Evolutionary conservation across 2,113 vertebrate genomes (phyloP).

Genomic region (Bagarius yarrelli): DNA sequence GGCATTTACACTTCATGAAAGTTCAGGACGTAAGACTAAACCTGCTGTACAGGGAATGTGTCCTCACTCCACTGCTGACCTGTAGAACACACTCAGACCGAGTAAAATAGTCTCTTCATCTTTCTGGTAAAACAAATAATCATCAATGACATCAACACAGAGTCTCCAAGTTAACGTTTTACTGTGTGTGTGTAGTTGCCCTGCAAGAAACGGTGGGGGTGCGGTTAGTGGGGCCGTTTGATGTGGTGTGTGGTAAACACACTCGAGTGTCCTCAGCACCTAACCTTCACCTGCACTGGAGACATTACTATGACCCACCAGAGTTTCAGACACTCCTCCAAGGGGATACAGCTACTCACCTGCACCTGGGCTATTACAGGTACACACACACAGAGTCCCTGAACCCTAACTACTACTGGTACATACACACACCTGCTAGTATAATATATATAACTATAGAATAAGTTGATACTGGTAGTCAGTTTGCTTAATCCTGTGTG

Average conservation of each 20-base stretch:
- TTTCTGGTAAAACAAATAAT: too few species aligned
- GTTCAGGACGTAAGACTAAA: too few species aligned
- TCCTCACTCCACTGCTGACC: too few species aligned
- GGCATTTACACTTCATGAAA: too few species aligned
- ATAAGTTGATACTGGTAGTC: neutral
- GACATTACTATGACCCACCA: slow-evolving; percentile 94
- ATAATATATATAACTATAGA: neutral
- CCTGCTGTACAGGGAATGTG: too few species aligned
- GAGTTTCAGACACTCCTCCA: slow-evolving; percentile 91
- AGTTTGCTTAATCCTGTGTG: neutral
- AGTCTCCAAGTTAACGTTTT: neutral
- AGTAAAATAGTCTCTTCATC: too few species aligned
- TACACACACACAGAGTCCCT: slow-evolving; percentile 54
- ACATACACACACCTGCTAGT: neutral
- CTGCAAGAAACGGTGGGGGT: slow-evolving; percentile 80
- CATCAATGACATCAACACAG: too few species aligned
- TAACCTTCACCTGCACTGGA: slow-evolving; percentile 90
- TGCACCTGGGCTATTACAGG: slow-evolving; percentile 98
- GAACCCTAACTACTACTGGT: neutral
- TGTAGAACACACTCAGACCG: too few species aligned
- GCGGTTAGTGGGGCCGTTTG: slow-evolving; percentile 88
- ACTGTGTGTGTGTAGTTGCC: slow-evolving; percentile 73
- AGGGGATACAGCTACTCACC: slow-evolving; percentile 78
- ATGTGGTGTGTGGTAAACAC: slow-evolving; percentile 87
- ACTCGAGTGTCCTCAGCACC: slow-evolving; percentile 71